Conservation (phyloP, 2,797 vertebrate species). For the Spea hammondii region DNA sequence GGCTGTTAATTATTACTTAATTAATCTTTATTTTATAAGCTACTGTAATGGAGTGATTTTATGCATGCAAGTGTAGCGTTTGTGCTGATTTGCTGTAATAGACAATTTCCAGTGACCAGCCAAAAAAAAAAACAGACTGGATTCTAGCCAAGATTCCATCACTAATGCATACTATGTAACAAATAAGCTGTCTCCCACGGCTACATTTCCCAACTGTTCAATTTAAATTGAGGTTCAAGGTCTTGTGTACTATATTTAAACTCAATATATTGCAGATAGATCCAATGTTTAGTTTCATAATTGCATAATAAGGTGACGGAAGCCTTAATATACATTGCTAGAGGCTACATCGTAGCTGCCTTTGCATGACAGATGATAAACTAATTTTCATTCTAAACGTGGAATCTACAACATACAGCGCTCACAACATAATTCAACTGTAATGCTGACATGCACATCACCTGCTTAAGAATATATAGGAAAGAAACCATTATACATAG, state of each 20-base stretch:
- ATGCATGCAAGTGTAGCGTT: slow-evolving; percentile 21
- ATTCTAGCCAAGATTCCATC: slow-evolving; percentile 34
- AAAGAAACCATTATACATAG: too few relatives aligned
- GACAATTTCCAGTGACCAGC: slow-evolving; percentile 37
- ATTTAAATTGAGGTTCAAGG: slow-evolving; percentile 49
- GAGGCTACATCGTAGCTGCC: slow-evolving; percentile 22
- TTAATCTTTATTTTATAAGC: slow-evolving; percentile 9
- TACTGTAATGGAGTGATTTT: slow-evolving; percentile 6
- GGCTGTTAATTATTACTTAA: slow-evolving; percentile 17
- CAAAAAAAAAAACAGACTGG: slow-evolving; percentile 13
- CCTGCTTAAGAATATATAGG: too few relatives aligned
- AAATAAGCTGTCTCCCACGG: slow-evolving; percentile 42
- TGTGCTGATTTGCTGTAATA: slow-evolving; percentile 26
- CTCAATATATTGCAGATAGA: slow-evolving; percentile 47
- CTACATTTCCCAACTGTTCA: slow-evolving; percentile 40
- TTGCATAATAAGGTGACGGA: slow-evolving; percentile 37
- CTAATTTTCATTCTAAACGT: slow-evolving; percentile 11
- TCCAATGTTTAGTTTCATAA: slow-evolving; percentile 42
- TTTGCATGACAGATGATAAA: slow-evolving; percentile 37
- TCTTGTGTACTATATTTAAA: slow-evolving; percentile 50
- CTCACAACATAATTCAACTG: not conserved
- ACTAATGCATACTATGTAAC: slow-evolving; percentile 39
- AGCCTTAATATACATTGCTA: slow-evolving; percentile 11
- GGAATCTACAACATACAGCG: not conserved
- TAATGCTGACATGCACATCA: not conserved